Percentiles rank a stretch among this genome's conserved stretches.
These are phyloP conservation scores for Remorina albescens DNA, from an alignment of 2,797 vertebrate species.

Conservation along the genomic window DNA sequence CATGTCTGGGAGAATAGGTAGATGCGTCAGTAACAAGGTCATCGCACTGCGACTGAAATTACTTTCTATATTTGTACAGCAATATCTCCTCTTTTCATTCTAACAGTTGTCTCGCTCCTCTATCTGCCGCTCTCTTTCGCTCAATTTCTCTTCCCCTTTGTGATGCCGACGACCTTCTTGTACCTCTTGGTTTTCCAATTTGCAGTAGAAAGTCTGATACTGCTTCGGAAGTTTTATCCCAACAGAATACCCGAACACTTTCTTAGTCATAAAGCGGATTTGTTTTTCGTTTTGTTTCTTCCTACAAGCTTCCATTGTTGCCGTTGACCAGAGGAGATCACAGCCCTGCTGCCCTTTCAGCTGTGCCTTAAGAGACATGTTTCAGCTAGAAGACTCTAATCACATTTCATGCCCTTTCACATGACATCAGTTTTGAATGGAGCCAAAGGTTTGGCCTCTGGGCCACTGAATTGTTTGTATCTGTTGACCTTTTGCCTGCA, in stretches of 20 bases:
- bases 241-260: conserved; percentile 1
- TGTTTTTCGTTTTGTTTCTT: no score
- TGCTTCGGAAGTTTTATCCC: conserved; percentile 28
- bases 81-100: conserved; percentile 19
- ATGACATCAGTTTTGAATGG: conserved; percentile 68
- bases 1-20: conserved; percentile 47
- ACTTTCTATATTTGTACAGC: conserved; percentile 34
- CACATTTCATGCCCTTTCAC: conserved; percentile 73
- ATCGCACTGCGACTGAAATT: conserved; percentile 31
- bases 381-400: conserved; percentile 64
- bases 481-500: conserved; percentile 64
- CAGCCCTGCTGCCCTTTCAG: conserved; percentile 50
- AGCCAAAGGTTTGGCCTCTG: conserved; percentile 65
- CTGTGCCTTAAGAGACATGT: conserved; percentile 65
- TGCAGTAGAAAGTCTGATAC: background rate
- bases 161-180: background rate
- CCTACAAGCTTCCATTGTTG: conserved; percentile 25
- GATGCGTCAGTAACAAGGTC: conserved; percentile 58
- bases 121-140: background rate
- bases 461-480: conserved; percentile 47
- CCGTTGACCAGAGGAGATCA: conserved; percentile 58
- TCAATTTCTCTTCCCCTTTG: conserved; percentile 10
- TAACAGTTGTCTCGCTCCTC: conserved; percentile 14
- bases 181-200: conserved; percentile 15
- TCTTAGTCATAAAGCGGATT: conserved; percentile 11